Evolutionary conservation across 2,888 invertebrate species (phyloP), one percentile per base, ranked within the genome.

Genomic region (Eupithecia vulgata): DNA sequence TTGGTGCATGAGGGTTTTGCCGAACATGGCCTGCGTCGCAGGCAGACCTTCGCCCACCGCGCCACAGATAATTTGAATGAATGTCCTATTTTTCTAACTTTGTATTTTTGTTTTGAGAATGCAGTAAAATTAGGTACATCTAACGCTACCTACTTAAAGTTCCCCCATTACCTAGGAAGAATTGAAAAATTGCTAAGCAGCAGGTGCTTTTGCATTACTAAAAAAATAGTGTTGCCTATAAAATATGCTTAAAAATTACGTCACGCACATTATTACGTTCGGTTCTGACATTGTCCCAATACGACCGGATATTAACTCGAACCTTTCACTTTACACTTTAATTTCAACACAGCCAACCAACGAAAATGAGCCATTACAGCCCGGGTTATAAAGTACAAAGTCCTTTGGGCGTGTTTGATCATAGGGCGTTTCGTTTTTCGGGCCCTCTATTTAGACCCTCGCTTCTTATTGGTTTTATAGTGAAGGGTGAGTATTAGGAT

Each of bases 401-500:
- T 88, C 40, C 72, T 57, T 80, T 80, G 77, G 59, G 62, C 25
- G 35, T 69, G 68, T 73, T 71, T 76, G 80, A 74, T 83, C 79
- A 84, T 92, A 91, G 88, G 91, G 88, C 92, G 89, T 93, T 91
- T 85, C 87, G 83, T 68, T 79, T 81, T 80, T 84, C 79, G 81
- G 79, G 79, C 79, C 83, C 83, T 85, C 81, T 81, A 83, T 85
- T 82, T 77, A 86, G 89, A 91, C 90, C 90, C 92, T 91, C 88
- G 89, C 89, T 85, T 91, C 91, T 93, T 92, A 94, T 94, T 94
- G 94, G 94, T 91, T 93, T 90, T 85, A 84, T 87, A 81, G 82
- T 80, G 86, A 86, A 90, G 94, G 93, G 93, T 91, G 92, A 92
- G 88, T 81, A 85, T 83, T 83, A 84, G 84, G 83, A 81, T 84